phyloP scores from a whole-genome alignment of 2,888 invertebrate species.

The Apamea sordens region DNA sequence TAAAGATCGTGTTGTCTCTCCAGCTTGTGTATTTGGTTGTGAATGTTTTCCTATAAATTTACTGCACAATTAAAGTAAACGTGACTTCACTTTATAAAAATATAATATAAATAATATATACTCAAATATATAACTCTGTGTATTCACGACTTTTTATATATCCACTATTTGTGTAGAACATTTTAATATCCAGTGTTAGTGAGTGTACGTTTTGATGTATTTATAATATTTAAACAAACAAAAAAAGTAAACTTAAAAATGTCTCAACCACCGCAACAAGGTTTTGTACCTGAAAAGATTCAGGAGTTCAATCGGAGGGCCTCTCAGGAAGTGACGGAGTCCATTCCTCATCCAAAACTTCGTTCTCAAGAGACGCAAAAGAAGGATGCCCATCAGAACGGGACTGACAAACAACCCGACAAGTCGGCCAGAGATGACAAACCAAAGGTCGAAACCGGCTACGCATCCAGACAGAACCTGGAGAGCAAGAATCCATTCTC shows the following conservation, averaged over 20 bases:
- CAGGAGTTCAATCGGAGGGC: slow-evolving; percentile 86
- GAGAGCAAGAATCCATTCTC: slow-evolving; percentile 87
- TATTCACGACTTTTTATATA: slow-evolving; percentile 68
- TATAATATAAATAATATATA: slow-evolving; percentile 55
- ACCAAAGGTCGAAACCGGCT: slow-evolving; percentile 72
- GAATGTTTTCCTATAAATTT: slow-evolving; percentile 81
- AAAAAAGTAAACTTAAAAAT: slow-evolving; percentile 71
- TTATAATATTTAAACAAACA: slow-evolving; percentile 66
- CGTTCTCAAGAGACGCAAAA: slow-evolving; percentile 75
- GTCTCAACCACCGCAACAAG: slow-evolving; percentile 86
- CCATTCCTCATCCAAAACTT: slow-evolving; percentile 68
- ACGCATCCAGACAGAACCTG: slow-evolving; percentile 75
- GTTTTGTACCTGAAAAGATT: slow-evolving; percentile 85
- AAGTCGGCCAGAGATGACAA: slow-evolving; percentile 75
- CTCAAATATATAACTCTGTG: slow-evolving; percentile 60
- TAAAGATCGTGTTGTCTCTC: neutral
- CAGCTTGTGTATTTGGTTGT: slow-evolving; percentile 84
- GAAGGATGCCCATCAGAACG: slow-evolving; percentile 79
- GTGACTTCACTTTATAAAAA: slow-evolving; percentile 61
- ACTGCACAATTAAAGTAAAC: slow-evolving; percentile 65
- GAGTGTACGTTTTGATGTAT: slow-evolving; percentile 68
- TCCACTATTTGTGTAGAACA: slow-evolving; percentile 64
- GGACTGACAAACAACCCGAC: slow-evolving; percentile 70
- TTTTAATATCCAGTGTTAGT: slow-evolving; percentile 65
- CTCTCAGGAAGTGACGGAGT: slow-evolving; percentile 83